phyloP scores from a whole-genome alignment of 2,888 invertebrate genomes.

The Lissocephala sabroskyi region DNA sequence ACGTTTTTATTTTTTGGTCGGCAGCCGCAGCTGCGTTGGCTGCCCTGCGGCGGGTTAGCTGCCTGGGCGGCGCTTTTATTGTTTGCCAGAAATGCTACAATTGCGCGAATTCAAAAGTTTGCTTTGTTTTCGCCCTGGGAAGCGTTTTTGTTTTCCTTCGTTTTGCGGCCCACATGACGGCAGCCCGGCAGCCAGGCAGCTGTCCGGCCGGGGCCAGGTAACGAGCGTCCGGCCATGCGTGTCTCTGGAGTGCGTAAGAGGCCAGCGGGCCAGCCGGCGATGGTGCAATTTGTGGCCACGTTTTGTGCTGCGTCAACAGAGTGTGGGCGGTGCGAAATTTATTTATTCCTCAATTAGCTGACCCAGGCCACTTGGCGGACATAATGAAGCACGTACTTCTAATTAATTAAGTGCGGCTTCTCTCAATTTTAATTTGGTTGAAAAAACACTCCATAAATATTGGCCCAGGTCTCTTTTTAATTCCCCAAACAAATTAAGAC shows the following conservation, averaged over 20 bases:
- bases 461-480: too few relatives aligned
- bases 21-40: not conserved
- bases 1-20: conserved; percentile 38
- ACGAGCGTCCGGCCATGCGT: conserved; percentile 10
- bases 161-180: not conserved
- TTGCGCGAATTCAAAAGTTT: conserved; percentile 53
- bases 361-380: conserved; percentile 11
- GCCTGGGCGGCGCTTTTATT: conserved; percentile 39
- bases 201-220: too few relatives aligned
- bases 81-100: conserved; percentile 47
- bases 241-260: conserved; percentile 51
- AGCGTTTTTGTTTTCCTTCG: conserved; percentile 1
- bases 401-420: conserved; percentile 63
- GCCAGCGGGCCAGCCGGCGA: conserved; percentile 40
- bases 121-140: conserved; percentile 35
- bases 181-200: too few relatives aligned
- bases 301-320: not conserved
- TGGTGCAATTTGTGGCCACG: conserved; percentile 31
- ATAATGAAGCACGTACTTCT: conserved; percentile 59
- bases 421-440: conserved; percentile 49
- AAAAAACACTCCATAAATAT: conserved; percentile 3
- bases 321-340: conserved; percentile 52
- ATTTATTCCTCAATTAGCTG: conserved; percentile 51
- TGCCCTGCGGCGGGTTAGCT: not conserved
- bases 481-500: not conserved